Conservation (phyloP, 2,888 invertebrate species). For the Hoplodrina blanda region DNA sequence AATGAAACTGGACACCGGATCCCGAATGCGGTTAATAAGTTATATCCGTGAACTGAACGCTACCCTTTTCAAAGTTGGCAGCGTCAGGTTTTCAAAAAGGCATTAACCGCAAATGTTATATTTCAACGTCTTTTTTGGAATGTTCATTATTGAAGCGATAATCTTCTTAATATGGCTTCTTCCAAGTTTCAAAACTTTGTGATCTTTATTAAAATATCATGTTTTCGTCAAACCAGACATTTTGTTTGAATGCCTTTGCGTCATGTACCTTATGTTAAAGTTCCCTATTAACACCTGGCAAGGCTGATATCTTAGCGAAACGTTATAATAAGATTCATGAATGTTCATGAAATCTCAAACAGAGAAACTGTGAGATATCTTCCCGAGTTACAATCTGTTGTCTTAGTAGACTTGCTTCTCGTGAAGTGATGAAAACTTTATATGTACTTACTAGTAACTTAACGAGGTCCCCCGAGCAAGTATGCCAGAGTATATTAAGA, state of each 20-base stretch:
- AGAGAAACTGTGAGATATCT: background rate
- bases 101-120: slow-evolving; percentile 15
- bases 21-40: slow-evolving; percentile 30
- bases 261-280: slow-evolving; percentile 11
- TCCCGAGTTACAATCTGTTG: slow-evolving; percentile 8
- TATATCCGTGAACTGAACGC: slow-evolving; percentile 30
- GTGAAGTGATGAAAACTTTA: slow-evolving; percentile 1
- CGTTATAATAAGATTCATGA: background rate
- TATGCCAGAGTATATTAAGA: slow-evolving; percentile 4
- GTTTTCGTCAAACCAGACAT: background rate
- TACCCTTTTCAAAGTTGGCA: slow-evolving; percentile 47
- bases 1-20: slow-evolving; percentile 30
- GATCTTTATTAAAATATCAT: no score
- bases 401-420: background rate
- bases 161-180: background rate
- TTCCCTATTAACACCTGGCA: background rate
- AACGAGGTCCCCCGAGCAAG: background rate
- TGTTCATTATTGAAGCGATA: slow-evolving; percentile 4
- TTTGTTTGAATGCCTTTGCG: background rate
- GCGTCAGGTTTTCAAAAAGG: slow-evolving; percentile 35
- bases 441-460: background rate
- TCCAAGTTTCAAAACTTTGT: background rate
- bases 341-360: slow-evolving; percentile 1
- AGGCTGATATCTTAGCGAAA: background rate
- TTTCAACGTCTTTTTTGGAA: slow-evolving; percentile 4